Conservation (phyloP, 2,797 vertebrate genomes). For the Scomberomorus guttatus region DNA sequence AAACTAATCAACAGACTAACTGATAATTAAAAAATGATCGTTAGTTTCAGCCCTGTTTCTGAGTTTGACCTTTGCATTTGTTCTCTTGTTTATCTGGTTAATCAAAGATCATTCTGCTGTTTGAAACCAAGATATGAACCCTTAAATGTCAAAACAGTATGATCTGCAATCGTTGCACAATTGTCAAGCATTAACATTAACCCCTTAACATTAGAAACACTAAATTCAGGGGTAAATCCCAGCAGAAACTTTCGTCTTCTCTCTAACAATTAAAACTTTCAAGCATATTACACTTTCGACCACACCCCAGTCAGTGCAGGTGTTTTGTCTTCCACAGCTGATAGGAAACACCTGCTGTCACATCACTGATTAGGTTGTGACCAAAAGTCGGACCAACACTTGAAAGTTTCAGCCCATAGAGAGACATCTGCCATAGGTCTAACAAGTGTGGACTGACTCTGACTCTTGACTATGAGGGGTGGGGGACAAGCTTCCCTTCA, state of each 20-base stretch:
- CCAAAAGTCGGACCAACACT: slow-evolving; percentile 30
- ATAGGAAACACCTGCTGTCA: slow-evolving; percentile 58
- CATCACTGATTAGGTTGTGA: slow-evolving; percentile 4
- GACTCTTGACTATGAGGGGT: neutral
- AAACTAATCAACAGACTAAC: no score
- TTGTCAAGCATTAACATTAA: neutral
- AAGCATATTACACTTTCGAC: neutral
- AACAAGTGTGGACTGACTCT: slow-evolving; percentile 1
- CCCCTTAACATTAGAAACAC: neutral
- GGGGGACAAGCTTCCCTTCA: neutral
- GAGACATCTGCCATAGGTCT: neutral
- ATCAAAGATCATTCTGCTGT: neutral
- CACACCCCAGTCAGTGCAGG: slow-evolving; percentile 21
- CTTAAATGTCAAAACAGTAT: neutral
- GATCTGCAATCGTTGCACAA: no score
- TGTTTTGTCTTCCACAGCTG: slow-evolving; percentile 41
- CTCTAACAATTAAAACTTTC: neutral
- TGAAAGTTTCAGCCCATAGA: slow-evolving; percentile 10
- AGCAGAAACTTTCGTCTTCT: neutral
- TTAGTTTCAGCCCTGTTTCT: neutral
- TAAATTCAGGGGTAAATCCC: neutral
- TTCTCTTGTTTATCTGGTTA: neutral
- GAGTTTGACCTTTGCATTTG: neutral
- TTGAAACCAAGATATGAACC: neutral
- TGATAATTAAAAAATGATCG: no score